Conservation (phyloP, 2,888 invertebrate genomes). For the Biston stratarius region DNA sequence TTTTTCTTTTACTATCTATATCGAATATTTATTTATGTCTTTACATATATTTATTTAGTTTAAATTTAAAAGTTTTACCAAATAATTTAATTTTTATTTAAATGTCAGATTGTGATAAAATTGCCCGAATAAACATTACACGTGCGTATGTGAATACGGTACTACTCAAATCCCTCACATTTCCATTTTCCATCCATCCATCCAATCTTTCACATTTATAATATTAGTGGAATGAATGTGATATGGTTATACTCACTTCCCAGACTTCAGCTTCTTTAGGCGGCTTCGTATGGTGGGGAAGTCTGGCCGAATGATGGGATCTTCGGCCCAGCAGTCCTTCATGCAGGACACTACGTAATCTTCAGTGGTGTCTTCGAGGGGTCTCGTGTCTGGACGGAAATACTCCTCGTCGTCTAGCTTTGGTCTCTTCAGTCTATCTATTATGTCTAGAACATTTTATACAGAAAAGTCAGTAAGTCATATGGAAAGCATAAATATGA, state of each 20-base stretch:
- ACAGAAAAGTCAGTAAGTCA: background rate
- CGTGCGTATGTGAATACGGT: too few species aligned
- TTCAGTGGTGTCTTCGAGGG: conserved; percentile 90
- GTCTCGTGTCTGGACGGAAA: conserved; percentile 92
- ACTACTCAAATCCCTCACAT: too few species aligned
- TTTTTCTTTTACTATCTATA: too few species aligned
- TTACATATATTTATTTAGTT: too few species aligned
- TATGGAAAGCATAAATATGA: background rate
- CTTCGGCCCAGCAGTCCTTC: conserved; percentile 96
- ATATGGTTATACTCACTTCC: conserved; percentile 88
- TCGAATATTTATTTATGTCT: too few species aligned
- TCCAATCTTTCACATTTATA: too few species aligned
- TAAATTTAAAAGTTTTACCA: too few species aligned
- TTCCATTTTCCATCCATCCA: too few species aligned
- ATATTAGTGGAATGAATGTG: too few species aligned
- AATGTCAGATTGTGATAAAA: too few species aligned
- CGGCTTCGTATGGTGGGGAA: conserved; percentile 92
- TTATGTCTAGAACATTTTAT: conserved; percentile 89
- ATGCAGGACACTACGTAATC: conserved; percentile 94
- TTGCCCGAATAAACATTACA: too few species aligned
- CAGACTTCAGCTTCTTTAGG: conserved; percentile 95
- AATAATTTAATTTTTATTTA: too few species aligned
- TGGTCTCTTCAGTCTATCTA: conserved; percentile 92
- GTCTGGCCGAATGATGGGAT: conserved; percentile 93
- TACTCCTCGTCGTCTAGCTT: conserved; percentile 89